Evolutionary conservation across 2,113 vertebrate species (phyloP), one percentile per base, ranked within the genome.

Genomic region (Brienomyrus longianalis): DNA sequence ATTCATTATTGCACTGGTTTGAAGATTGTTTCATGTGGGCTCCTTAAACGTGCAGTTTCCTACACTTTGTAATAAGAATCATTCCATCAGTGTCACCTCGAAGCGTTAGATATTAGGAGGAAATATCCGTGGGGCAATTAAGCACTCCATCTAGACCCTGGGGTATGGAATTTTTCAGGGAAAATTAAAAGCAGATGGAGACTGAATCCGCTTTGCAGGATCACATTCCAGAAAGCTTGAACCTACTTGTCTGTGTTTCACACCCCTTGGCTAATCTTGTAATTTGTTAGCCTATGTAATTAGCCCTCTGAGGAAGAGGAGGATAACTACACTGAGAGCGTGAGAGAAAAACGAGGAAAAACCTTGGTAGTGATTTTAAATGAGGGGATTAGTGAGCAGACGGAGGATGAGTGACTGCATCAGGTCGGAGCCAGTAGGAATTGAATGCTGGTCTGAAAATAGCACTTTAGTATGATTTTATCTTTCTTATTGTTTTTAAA

Each of bases 211-310:
- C 86, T 92, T 90, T 91, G 51, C 51, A 7, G 51, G 50, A 35
- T 54, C 48, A 35, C 11, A 54, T 54, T 27, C 31, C 50, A 51
- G 85, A 87, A 45, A n/a, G 19, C n/a, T 31, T 88, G 21, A 74
- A n/a, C 45, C 27, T 88, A 1, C 47, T 86, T 86, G 43, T 48
- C 9, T 86, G 83, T 86, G 2, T 92, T 88, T 92, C 91, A 91
- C 88, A 92, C 93, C 90, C 77, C 92, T 92, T 87, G 90, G 91
- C 90, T 90, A 31, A 90, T 92, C 91, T 80, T 91, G 92, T 93
- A 91, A 90, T 93, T 94, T 92, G 92, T 93, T 91, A 91, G 90
- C 90, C 51, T 70, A 92, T 92, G 91, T 93, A 94, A 94, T 94
- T 94, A 91, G 52, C 56, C 77, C 70, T 80, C 47, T 50, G 39